phyloP scores from a whole-genome alignment of 2,113 vertebrate genomes.

The Myocastor coypus region DNA sequence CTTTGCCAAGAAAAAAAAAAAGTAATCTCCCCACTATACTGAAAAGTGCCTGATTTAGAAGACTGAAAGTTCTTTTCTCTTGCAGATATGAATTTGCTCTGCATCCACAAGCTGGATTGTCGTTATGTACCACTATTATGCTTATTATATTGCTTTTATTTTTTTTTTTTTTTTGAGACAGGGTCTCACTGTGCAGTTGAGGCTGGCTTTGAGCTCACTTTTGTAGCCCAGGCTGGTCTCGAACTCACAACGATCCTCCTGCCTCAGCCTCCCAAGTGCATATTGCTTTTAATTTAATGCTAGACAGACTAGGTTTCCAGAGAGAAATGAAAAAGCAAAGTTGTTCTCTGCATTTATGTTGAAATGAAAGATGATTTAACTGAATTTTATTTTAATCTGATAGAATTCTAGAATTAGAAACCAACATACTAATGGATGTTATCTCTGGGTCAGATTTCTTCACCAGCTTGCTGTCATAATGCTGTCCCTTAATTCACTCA shows the following conservation, averaged over 20 bases:
- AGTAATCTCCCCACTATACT: neutral
- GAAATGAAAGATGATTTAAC: conserved; percentile 76
- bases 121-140: neutral
- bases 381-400: conserved; percentile 73
- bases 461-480: conserved; percentile 54
- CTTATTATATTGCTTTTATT: neutral
- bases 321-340: conserved; percentile 35
- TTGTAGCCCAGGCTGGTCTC: too few species aligned
- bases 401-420: conserved; percentile 85
- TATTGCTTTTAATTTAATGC: conserved; percentile 20
- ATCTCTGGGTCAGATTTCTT: conserved; percentile 79
- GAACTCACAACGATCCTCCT: too few species aligned
- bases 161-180: too few species aligned
- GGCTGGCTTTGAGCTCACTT: too few species aligned
- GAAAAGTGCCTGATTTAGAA: neutral
- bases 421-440: conserved; percentile 81
- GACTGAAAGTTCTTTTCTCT: neutral
- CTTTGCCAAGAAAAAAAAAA: neutral
- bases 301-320: neutral
- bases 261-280: too few species aligned
- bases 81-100: neutral
- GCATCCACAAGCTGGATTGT: neutral
- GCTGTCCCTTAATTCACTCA: conserved; percentile 59
- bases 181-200: too few species aligned
- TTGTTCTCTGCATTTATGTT: conserved; percentile 39